Conservation (phyloP, 2,797 vertebrate species). For the Hydrolagus colliei region DNA sequence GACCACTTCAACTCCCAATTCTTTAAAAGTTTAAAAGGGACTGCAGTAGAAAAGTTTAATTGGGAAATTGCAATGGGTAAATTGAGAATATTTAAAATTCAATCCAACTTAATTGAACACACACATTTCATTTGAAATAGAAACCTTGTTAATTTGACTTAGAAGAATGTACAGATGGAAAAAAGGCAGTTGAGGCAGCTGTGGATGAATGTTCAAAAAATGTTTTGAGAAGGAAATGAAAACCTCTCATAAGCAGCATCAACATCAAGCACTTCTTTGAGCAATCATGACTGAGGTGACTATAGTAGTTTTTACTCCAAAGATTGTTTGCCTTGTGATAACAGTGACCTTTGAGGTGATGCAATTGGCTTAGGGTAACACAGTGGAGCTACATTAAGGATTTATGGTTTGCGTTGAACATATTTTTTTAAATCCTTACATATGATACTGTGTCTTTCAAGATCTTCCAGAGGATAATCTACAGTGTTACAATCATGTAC, state of each 20-base stretch:
- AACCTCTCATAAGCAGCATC: not conserved
- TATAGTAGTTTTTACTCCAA: too few species aligned
- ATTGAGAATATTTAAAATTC: conserved; percentile 7
- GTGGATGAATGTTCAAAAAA: not conserved
- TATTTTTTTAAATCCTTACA: too few species aligned
- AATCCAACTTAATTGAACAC: conserved; percentile 22
- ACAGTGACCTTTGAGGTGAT: too few species aligned
- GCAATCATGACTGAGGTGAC: too few species aligned
- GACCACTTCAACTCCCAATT: not conserved
- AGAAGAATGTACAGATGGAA: not conserved
- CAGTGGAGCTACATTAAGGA: too few species aligned
- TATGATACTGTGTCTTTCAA: too few species aligned
- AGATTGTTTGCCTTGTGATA: too few species aligned
- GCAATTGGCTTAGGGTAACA: too few species aligned
- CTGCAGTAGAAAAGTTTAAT: not conserved
- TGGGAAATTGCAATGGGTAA: conserved; percentile 9
- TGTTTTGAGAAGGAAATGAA: not conserved
- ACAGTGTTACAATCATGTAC: too few species aligned
- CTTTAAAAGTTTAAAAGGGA: conserved; percentile 1
- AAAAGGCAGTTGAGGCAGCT: not conserved
- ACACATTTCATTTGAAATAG: conserved; percentile 19
- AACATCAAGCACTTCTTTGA: not conserved
- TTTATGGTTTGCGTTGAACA: too few species aligned
- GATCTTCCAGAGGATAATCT: too few species aligned
- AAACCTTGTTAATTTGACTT: conserved; percentile 15